Conservation (phyloP, 2,888 invertebrate species). For the Drosophila parthenogenetica region DNA sequence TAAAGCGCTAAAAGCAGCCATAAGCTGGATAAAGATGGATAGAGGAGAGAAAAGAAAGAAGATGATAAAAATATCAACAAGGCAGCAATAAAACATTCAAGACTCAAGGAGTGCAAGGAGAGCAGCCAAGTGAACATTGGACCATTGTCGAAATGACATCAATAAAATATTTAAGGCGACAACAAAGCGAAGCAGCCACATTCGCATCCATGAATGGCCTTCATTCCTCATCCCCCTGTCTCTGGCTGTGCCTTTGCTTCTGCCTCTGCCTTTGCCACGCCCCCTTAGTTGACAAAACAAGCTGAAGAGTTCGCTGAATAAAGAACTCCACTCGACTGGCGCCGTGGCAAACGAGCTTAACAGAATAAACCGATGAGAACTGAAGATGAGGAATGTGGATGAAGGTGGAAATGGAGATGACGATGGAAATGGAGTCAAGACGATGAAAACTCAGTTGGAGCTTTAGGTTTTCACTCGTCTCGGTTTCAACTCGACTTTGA, state of each 20-base stretch:
- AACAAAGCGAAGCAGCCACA: constrained; percentile 51
- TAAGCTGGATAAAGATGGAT: constrained; percentile 31
- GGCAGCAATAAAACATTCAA: constrained; percentile 66
- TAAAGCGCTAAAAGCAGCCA: constrained; percentile 50
- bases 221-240: constrained; percentile 38
- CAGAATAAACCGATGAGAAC: constrained; percentile 62
- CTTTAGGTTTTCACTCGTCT: constrained; percentile 40
- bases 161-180: constrained; percentile 74
- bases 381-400: constrained; percentile 17
- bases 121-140: constrained; percentile 66
- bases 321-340: constrained; percentile 58
- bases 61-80: constrained; percentile 73
- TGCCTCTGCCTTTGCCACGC: constrained; percentile 19
- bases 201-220: constrained; percentile 49
- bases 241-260: background rate
- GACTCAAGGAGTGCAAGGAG: constrained; percentile 33
- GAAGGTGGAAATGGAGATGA: constrained; percentile 16
- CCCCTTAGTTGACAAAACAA: constrained; percentile 41
- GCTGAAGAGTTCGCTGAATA: constrained; percentile 37
- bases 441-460: constrained; percentile 45
- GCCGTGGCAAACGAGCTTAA: constrained; percentile 70
- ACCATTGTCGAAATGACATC: constrained; percentile 76
- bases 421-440: constrained; percentile 6
- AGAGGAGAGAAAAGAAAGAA: constrained; percentile 10
- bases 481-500: constrained; percentile 65